phyloP scores from a whole-genome alignment of 2,797 vertebrate species.

The Sebastiscus tertius region DNA sequence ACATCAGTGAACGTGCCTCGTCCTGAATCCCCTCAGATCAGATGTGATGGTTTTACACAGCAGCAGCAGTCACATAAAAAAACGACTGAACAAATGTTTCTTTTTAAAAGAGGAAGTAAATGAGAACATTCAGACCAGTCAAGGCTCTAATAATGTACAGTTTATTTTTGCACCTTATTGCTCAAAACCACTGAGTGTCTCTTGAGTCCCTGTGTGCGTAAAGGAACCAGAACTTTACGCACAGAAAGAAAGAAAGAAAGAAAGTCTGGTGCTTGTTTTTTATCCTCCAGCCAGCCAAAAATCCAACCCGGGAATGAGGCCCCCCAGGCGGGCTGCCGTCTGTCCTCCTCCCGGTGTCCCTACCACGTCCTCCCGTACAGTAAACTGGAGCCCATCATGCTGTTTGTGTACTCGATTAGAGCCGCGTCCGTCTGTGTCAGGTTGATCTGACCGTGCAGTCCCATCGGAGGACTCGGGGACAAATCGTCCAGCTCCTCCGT shows the following conservation, averaged over 20 bases:
- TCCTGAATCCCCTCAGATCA: background rate
- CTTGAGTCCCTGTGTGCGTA: conserved; percentile 23
- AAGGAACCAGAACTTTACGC: conserved; percentile 40
- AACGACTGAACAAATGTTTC: background rate
- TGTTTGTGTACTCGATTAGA: conserved; percentile 87
- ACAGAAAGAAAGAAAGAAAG: background rate
- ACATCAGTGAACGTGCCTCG: background rate
- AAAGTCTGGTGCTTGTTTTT: background rate
- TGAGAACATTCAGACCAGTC: conserved; percentile 1
- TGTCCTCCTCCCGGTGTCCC: background rate
- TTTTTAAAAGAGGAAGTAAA: background rate
- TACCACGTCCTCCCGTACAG: conserved; percentile 95
- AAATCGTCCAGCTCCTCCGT: conserved; percentile 86
- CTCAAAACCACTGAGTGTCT: conserved; percentile 6
- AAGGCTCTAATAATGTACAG: background rate
- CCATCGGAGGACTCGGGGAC: conserved; percentile 86
- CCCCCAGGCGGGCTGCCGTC: background rate
- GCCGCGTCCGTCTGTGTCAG: conserved; percentile 88
- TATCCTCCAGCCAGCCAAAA: conserved; percentile 9
- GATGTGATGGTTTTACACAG: background rate
- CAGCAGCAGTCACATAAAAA: conserved; percentile 4
- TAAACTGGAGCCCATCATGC: conserved; percentile 88
- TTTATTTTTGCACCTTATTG: conserved; percentile 1
- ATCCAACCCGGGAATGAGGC: background rate
- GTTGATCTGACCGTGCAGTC: conserved; percentile 83